Base-by-base conservation (phyloP, 1,140 invertebrate species). In the Brachionus koreanus region DNA sequence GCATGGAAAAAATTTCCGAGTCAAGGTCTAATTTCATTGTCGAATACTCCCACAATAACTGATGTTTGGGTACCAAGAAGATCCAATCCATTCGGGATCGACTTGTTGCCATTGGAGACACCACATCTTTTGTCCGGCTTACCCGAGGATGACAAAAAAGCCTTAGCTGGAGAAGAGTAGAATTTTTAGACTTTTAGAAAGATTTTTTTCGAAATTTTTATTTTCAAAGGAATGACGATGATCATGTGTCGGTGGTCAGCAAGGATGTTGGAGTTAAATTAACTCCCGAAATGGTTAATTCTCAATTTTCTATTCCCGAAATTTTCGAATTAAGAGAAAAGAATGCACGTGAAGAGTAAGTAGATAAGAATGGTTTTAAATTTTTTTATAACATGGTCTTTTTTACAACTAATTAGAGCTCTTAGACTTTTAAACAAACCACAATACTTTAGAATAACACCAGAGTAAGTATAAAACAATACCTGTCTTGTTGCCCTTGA, bases 1-100 rank as follows among this genome's bases (percentile, higher is more conserved):
- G 83, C 85, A 42, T 89, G 88, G 88, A 88, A 88, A 84, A 87
- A 87, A 79, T 88, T 89, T 76, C 87, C 87, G 35, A 88, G 87
- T 4, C 87, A 86, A 61, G 86, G 87, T 42, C 83, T 89, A 12
- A 86, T 85, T 16, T 86, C 87, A 0, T 82, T 88, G 57, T 83
- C 85, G 37, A 87, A 87, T 83, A 86, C 85, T 12, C 87, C 87
- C 9, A 88, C 87, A 33, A 84, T 89, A n/a, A 85, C 86, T 42
- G 87, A 85, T 83, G 86, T 88, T 1, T 88, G 88, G 88, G 86
- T 88, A 5, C 87, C 88, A 9, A 83, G 87, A 81, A 87, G 87
- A 87, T 88, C 79, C 83, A 25, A 75, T 83, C 84, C 84, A 46
- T 87, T 88, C 83, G 83, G 85, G 74, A 83, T 74, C 82, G 86